Conservation (phyloP, 30 jellyfish, hydroid and myxozoan species). For the Mastigias papua region DNA sequence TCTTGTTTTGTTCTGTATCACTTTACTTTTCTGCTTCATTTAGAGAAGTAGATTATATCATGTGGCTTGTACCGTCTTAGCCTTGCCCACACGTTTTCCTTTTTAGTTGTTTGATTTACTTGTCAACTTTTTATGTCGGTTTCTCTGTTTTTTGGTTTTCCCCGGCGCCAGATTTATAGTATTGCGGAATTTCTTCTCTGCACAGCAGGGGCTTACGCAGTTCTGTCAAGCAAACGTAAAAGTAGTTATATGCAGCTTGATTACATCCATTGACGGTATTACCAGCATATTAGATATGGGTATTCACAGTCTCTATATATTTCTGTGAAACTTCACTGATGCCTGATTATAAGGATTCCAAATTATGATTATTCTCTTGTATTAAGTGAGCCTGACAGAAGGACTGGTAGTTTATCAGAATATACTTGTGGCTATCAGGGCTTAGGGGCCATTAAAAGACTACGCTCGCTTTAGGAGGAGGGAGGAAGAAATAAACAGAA, state of each 20-base stretch:
- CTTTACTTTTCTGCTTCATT: too few species aligned
- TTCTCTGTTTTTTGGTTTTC: slow-evolving; percentile 41
- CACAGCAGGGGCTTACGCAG: slow-evolving; percentile 57
- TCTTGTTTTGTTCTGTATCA: too few species aligned
- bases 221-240: slow-evolving; percentile 39
- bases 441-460: too few species aligned
- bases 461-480: too few species aligned
- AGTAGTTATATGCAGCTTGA: slow-evolving; percentile 49
- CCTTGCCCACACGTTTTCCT: neutral
- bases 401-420: too few species aligned
- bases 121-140: slow-evolving; percentile 10
- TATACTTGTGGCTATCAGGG: too few species aligned
- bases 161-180: slow-evolving; percentile 67
- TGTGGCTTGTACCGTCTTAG: too few species aligned
- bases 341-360: too few species aligned
- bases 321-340: neutral
- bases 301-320: neutral
- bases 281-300: slow-evolving; percentile 6
- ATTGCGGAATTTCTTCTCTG: slow-evolving; percentile 5
- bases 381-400: too few species aligned
- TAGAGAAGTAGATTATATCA: too few species aligned
- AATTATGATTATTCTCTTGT: too few species aligned
- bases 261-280: slow-evolving; percentile 61
- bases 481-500: too few species aligned
- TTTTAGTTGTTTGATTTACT: neutral